Conservation (phyloP, 92 coral and sea anemone species). For the Zoanthus gigantus region DNA sequence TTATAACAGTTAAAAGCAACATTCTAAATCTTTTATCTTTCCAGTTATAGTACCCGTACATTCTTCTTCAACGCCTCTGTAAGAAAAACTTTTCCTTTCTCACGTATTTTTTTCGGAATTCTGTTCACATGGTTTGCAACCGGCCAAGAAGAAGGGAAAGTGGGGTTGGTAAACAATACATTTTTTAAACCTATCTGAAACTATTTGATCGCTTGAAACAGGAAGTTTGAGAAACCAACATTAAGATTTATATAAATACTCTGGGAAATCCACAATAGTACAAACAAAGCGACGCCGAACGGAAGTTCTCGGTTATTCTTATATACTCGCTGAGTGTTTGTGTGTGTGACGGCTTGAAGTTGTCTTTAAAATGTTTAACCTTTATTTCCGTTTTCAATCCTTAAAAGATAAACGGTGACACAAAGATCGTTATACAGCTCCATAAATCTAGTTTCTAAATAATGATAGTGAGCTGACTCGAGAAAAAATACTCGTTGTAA, state of each 20-base stretch:
- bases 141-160: neutral
- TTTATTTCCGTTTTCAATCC: neutral
- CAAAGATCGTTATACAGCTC: neutral
- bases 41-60: neutral
- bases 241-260: constrained; percentile 26
- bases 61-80: neutral
- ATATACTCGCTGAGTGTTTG: constrained; percentile 6
- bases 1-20: neutral
- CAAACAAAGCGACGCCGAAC: constrained; percentile 6
- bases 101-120: neutral
- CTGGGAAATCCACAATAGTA: constrained; percentile 19
- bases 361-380: constrained; percentile 29
- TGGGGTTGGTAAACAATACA: constrained; percentile 13
- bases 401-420: neutral
- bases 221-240: constrained; percentile 2
- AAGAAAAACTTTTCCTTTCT: neutral
- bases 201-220: constrained; percentile 14
- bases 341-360: neutral
- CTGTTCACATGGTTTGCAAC: neutral
- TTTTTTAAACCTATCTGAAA: neutral
- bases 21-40: neutral
- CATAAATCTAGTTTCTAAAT: neutral
- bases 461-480: neutral
- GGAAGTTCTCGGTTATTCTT: constrained; percentile 32
- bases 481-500: neutral